Evolutionary conservation across 37 sponge, comb jelly and placozoan species (phyloP), one percentile per base, ranked within the genome.

Genomic region (Theonella swinhoei): DNA sequence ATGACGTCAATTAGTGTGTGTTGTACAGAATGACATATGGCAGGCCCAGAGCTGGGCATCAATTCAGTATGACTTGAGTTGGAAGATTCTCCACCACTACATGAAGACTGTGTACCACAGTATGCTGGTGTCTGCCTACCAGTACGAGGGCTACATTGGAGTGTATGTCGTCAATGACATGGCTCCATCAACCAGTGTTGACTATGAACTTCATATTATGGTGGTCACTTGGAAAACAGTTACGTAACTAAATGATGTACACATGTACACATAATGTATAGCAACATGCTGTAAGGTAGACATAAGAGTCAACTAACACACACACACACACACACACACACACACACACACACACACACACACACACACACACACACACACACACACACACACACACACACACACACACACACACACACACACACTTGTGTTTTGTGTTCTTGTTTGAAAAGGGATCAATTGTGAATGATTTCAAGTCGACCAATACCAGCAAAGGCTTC

Each of bases 1-100:
- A n/a, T n/a, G n/a, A n/a, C n/a, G n/a, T n/a, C n/a, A n/a, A n/a
- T n/a, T n/a, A n/a, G n/a, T n/a, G n/a, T n/a, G n/a, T n/a, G n/a
- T n/a, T n/a, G 7, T 14, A 47, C 72, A 95, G 91, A 97, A 97
- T 94, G 95, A 94, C 82, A 94, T 97, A 24, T 97, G 97, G 97
- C 97, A 91, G 72, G 93, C 91, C 43, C 97, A 89, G 77, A 90
- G 87, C 37, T 97, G 97, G 97, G 40, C 97, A 29, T 97, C 97
- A 4, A 35, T 97, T 25, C 92, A 97, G 66, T 97, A 90, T 83
- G 81, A 64, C 70, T 93, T 95, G 31, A 76, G 81, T 19, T 97
- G 97, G 97, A 97, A 97, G 84, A 74, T 97, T 25, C 81, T 97
- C 9, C 97, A 97, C 75, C 79, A 97, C 83, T 76, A 63, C 74